phyloP scores from a whole-genome alignment of 2,888 invertebrate genomes.

The Phengaris arion region DNA sequence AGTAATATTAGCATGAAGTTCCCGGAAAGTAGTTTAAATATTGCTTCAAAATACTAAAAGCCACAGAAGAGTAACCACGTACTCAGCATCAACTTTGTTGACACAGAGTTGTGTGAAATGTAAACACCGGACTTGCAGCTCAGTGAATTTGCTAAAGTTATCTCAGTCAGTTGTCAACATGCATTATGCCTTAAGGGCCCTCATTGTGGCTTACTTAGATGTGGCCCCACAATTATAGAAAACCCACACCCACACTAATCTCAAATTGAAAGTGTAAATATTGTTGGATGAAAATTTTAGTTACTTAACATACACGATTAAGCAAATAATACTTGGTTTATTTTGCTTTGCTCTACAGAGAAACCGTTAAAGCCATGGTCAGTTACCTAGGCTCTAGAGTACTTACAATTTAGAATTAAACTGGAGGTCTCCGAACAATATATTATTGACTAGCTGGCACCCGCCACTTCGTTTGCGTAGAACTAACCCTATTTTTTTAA shows the following conservation, averaged over 20 bases:
- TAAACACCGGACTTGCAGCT: conserved; percentile 59
- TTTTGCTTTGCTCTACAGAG: background rate
- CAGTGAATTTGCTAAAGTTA: conserved; percentile 73
- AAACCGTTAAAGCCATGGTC: too few species aligned
- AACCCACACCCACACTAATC: conserved; percentile 12
- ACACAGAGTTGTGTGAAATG: conserved; percentile 66
- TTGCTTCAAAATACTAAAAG: conserved; percentile 35
- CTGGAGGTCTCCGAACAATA: background rate
- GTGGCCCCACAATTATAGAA: background rate
- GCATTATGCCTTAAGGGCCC: conserved; percentile 60
- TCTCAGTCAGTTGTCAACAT: conserved; percentile 69
- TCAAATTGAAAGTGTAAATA: conserved; percentile 15
- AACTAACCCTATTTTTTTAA: too few species aligned
- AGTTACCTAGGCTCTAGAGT: too few species aligned
- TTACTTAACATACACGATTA: background rate
- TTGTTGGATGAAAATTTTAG: background rate
- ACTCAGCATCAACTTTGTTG: conserved; percentile 53
- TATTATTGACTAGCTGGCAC: too few species aligned
- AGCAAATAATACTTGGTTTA: background rate
- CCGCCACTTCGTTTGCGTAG: too few species aligned
- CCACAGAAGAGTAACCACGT: background rate
- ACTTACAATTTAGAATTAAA: too few species aligned
- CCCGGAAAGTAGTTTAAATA: conserved; percentile 32
- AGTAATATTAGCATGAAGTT: background rate
- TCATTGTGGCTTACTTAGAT: conserved; percentile 39